These are phyloP conservation scores for Agrenia bidenticulata DNA, from an alignment of 2,888 invertebrate species.

Conservation along the genomic window DNA sequence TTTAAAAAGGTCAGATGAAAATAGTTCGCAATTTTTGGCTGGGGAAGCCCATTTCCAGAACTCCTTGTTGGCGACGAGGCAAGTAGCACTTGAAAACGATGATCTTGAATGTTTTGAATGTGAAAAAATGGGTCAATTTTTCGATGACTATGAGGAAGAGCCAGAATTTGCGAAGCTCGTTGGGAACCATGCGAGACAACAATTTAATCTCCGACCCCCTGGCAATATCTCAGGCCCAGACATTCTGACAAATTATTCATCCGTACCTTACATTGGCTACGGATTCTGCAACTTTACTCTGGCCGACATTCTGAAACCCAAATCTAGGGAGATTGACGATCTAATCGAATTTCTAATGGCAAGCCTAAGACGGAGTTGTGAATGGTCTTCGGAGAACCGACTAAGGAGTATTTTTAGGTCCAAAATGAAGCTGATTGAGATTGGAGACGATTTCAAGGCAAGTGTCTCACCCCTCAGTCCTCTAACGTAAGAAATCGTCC, in stretches of 20 bases:
- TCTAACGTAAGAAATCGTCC: conserved; percentile 28
- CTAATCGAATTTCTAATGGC: conserved; percentile 28
- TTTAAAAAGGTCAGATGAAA: conserved; percentile 6
- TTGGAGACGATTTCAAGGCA: conserved; percentile 22
- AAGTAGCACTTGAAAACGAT: background rate
- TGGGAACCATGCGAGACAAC: conserved; percentile 1
- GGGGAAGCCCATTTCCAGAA: conserved; percentile 22
- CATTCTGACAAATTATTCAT: conserved; percentile 11
- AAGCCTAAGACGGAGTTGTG: conserved; percentile 26
- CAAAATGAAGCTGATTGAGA: conserved; percentile 26
- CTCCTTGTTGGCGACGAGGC: conserved; percentile 11
- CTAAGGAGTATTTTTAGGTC: conserved; percentile 29
- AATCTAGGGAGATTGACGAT: conserved; percentile 33
- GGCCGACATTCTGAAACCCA: background rate
- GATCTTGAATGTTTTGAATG: conserved; percentile 28
- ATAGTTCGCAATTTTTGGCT: background rate
- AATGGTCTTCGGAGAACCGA: conserved; percentile 15
- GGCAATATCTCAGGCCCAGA: conserved; percentile 4
- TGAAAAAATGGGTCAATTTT: conserved; percentile 32
- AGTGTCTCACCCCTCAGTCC: conserved; percentile 21
- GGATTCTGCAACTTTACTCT: conserved; percentile 27
- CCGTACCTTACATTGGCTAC: conserved; percentile 30
- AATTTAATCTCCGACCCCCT: background rate
- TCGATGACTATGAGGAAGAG: conserved; percentile 25
- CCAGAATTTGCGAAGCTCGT: conserved; percentile 11